A percentile compares a stretch with the other conserved stretches of the same genome.
Conservation (phyloP, 1,140 invertebrate genomes). For the Cataglyphis hispanica region DNA sequence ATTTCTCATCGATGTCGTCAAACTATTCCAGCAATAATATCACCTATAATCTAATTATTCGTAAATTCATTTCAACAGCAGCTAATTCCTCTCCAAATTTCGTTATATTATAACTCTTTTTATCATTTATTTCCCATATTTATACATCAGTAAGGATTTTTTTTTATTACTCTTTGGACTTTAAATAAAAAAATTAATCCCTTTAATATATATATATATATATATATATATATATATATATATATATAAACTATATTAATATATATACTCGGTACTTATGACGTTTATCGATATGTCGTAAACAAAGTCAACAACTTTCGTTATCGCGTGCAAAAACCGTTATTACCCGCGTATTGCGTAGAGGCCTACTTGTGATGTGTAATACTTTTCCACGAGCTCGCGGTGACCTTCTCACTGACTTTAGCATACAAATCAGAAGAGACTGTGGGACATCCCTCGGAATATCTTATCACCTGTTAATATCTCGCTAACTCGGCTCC, state of each 20-base stretch:
- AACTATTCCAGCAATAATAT: neutral
- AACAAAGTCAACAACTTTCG: conserved; percentile 21
- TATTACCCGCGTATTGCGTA: conserved; percentile 29
- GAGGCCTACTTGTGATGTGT: neutral
- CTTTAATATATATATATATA: neutral
- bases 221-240: no score
- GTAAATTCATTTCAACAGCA: conserved; percentile 16
- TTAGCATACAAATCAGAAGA: conserved; percentile 48
- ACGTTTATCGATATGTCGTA: conserved; percentile 18
- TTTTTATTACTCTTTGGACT: neutral
- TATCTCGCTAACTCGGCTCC: conserved; percentile 15
- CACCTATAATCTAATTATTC: neutral
- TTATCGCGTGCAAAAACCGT: conserved; percentile 14
- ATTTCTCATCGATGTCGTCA: neutral
- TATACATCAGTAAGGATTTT: no score
- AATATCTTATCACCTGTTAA: conserved; percentile 32
- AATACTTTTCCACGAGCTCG: conserved; percentile 28
- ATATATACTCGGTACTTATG: neutral
- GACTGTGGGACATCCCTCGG: conserved; percentile 26
- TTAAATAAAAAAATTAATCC: conserved; percentile 7
- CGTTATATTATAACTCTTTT: neutral
- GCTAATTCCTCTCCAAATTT: conserved; percentile 9
- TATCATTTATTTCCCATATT: neutral
- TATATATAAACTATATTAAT: no score
- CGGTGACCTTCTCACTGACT: conserved; percentile 43